Evolutionary conservation across 2,113 vertebrate genomes (phyloP).

Genomic region (Phylloscopus trochilus): DNA sequence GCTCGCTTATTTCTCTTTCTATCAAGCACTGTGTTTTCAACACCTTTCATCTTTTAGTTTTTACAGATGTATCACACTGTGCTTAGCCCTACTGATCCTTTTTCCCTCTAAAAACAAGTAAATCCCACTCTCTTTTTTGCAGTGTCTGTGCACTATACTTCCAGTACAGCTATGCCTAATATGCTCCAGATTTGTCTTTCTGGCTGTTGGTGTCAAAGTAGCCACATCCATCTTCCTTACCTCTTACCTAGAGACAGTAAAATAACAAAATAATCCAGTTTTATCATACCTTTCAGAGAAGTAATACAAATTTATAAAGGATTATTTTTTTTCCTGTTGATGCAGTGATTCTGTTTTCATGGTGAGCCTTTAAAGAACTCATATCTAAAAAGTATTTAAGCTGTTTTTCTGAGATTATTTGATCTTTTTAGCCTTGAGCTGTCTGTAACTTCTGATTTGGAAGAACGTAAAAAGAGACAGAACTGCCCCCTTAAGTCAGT

Average conservation of each 20-base stretch:
- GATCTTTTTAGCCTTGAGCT: background rate
- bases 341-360: background rate
- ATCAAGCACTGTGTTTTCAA: background rate
- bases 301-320: background rate
- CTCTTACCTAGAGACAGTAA: background rate
- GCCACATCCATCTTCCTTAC: background rate
- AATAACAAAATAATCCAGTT: background rate
- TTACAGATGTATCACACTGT: background rate
- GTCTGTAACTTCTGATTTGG: background rate
- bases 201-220: background rate
- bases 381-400: background rate
- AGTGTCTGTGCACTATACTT: background rate
- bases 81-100: background rate
- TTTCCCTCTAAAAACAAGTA: background rate
- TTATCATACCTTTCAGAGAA: background rate
- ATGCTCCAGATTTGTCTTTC: background rate
- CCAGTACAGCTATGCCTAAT: background rate
- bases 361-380: background rate
- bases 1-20: background rate
- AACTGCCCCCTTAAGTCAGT: fast-evolving
- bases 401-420: background rate
- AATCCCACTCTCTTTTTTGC: background rate
- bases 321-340: background rate
- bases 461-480: background rate
- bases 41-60: background rate